phyloP scores from a whole-genome alignment of 1,140 invertebrate genomes.

The Asobara japonica region DNA sequence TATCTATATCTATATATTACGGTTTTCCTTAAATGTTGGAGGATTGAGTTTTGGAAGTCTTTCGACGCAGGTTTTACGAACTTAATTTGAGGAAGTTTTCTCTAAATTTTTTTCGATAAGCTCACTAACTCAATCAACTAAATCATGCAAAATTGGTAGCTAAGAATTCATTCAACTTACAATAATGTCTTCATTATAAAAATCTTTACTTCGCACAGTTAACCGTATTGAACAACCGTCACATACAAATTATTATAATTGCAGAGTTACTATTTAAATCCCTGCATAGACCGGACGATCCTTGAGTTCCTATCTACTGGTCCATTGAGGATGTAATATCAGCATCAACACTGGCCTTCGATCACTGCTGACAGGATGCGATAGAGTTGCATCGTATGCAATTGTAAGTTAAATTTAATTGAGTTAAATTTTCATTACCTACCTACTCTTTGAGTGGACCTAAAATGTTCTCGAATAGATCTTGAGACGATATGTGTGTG shows the following conservation, averaged over 20 bases:
- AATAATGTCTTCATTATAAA: neutral
- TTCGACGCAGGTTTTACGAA: too few relatives aligned
- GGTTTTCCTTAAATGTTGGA: too few relatives aligned
- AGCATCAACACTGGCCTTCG: neutral
- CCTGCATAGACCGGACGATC: neutral
- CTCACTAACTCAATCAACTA: too few relatives aligned
- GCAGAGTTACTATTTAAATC: neutral
- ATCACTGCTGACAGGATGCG: neutral
- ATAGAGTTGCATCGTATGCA: neutral
- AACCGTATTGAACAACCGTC: neutral
- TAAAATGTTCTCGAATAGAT: too few relatives aligned
- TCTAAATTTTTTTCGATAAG: too few relatives aligned
- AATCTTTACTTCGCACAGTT: neutral
- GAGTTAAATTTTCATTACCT: neutral
- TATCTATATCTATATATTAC: too few relatives aligned
- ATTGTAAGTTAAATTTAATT: neutral
- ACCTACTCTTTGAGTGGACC: too few relatives aligned
- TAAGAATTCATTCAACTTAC: neutral
- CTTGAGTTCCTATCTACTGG: neutral
- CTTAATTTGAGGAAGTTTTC: too few relatives aligned
- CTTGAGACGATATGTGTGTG: too few relatives aligned
- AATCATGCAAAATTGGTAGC: neutral
- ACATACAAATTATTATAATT: neutral
- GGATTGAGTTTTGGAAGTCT: too few relatives aligned
- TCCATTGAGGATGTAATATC: neutral